Conservation (phyloP, 1,140 invertebrate species). For the Nasonia longicornis region DNA sequence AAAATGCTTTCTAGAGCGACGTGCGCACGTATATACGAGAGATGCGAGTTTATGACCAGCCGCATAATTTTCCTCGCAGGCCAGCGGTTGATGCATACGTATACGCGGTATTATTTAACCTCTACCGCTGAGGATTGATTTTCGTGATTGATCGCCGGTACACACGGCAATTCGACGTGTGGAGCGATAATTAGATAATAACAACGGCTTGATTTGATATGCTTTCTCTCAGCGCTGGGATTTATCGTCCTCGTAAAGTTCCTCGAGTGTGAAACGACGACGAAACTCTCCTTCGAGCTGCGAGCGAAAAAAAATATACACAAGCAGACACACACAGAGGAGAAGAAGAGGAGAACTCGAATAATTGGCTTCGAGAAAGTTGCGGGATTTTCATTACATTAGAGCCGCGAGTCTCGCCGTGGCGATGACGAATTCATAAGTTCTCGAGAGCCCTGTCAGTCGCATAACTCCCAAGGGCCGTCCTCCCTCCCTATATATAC, state of each 20-base stretch:
- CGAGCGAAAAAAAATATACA: not conserved
- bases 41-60: not conserved
- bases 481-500: not conserved
- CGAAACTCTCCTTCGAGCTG: not conserved
- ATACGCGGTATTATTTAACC: not conserved
- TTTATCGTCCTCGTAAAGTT: not conserved
- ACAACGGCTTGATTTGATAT: not conserved
- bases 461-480: not conserved
- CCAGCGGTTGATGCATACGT: not conserved
- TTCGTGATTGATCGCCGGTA: not conserved
- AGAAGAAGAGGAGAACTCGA: not conserved
- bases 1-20: not conserved
- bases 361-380: not conserved
- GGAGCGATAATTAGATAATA: not conserved
- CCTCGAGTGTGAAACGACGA: not conserved
- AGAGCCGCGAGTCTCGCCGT: not conserved
- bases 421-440: constrained; percentile 9
- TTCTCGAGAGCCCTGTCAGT: not conserved
- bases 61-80: not conserved
- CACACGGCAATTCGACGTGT: not conserved
- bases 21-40: not conserved
- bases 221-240: not conserved
- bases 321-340: not conserved
- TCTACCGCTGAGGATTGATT: not conserved
- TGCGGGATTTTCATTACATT: not conserved